A percentile compares a stretch with the other conserved stretches of the same genome.
phyloP scores from a whole-genome alignment of 2,888 invertebrate species.

The Rhopalosiphum nymphaeae region DNA sequence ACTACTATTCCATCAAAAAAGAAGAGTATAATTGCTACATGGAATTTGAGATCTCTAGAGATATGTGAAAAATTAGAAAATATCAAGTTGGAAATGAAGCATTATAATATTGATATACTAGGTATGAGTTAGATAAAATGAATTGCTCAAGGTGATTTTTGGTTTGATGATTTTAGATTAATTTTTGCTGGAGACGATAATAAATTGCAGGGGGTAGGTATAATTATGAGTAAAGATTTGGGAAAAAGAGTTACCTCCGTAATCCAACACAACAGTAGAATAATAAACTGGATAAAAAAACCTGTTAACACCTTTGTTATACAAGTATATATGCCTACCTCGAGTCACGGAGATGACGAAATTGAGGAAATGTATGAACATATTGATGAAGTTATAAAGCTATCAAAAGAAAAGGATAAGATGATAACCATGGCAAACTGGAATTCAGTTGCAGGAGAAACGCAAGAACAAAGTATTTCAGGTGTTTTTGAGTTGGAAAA shows the following conservation, averaged over 20 bases:
- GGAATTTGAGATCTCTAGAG: slow-evolving; percentile 24
- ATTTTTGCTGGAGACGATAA: slow-evolving; percentile 34
- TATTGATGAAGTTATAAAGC: too few relatives aligned
- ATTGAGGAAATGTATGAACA: too few relatives aligned
- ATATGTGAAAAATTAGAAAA: background rate
- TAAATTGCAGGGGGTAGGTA: background rate
- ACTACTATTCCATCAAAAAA: slow-evolving; percentile 4
- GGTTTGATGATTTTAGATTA: slow-evolving; percentile 26
- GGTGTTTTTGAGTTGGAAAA: too few relatives aligned
- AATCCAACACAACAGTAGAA: background rate
- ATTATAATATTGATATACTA: slow-evolving; percentile 38
- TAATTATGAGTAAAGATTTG: background rate
- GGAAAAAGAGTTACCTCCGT: background rate
- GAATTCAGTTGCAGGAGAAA: too few relatives aligned
- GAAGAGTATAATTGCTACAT: background rate
- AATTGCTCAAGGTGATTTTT: slow-evolving; percentile 31
- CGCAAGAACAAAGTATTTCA: too few relatives aligned
- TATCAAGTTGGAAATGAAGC: background rate
- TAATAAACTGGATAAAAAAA: slow-evolving; percentile 14
- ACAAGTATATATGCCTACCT: too few relatives aligned
- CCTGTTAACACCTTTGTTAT: too few relatives aligned
- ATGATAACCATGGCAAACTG: too few relatives aligned
- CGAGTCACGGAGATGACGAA: too few relatives aligned
- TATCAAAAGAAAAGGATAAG: too few relatives aligned
- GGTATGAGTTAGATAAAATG: slow-evolving; percentile 44